A percentile compares a stretch with the other conserved stretches of the same genome.
These are phyloP conservation scores for Squalus acanthias DNA, from an alignment of 2,797 vertebrate species.

Conservation along the genomic window DNA sequence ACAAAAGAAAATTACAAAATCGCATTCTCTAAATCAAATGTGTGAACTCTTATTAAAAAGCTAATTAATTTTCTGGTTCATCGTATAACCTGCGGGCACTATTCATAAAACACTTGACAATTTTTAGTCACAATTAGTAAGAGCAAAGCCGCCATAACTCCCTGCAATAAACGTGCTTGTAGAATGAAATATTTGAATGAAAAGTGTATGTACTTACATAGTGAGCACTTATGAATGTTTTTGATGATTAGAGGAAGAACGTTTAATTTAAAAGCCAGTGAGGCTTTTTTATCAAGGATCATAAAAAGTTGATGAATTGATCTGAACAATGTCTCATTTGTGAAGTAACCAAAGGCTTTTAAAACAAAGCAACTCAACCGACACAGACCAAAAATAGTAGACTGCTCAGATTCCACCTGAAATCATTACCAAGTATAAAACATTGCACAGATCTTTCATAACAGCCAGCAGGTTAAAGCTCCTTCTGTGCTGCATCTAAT, in stretches of 20 bases:
- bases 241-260: background rate
- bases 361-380: background rate
- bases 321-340: background rate
- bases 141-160: background rate
- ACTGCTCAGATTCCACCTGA: background rate
- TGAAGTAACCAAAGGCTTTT: background rate
- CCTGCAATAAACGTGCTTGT: constrained; percentile 1
- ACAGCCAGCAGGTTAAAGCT: background rate
- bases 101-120: constrained; percentile 3
- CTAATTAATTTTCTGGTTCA: constrained; percentile 32
- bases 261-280: background rate
- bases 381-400: background rate
- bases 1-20: constrained; percentile 4
- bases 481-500: background rate
- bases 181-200: background rate
- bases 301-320: background rate
- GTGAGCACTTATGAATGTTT: constrained; percentile 18
- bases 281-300: background rate
- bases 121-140: constrained; percentile 23
- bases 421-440: background rate
- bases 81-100: constrained; percentile 1
- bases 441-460: background rate
- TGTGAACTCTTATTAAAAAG: constrained; percentile 18
- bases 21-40: background rate
- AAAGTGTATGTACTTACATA: background rate